phyloP scores from a whole-genome alignment of 2,888 invertebrate genomes.

The Diarsia mendica region DNA sequence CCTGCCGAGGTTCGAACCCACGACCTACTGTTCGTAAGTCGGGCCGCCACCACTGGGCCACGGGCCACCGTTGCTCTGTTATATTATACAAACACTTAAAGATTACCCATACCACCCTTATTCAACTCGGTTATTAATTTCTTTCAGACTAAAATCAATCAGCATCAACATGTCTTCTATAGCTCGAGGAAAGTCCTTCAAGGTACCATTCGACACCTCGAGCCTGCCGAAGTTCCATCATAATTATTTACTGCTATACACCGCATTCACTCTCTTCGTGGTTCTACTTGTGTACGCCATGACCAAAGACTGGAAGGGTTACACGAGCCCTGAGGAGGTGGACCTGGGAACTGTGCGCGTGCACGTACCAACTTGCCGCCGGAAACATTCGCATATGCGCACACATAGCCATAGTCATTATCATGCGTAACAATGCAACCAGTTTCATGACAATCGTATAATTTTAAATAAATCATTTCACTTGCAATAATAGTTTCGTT shows the following conservation, averaged over 20 bases:
- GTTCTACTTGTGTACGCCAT: slow-evolving; percentile 71
- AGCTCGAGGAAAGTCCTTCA: slow-evolving; percentile 38
- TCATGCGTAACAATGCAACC: slow-evolving; percentile 1
- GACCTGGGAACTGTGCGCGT: slow-evolving; percentile 79
- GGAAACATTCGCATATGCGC: slow-evolving; percentile 54
- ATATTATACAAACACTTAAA: not conserved
- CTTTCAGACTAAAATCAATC: slow-evolving; percentile 28
- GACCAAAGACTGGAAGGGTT: slow-evolving; percentile 79
- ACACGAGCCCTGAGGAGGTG: slow-evolving; percentile 80
- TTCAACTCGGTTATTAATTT: not conserved
- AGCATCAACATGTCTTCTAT: slow-evolving; percentile 41
- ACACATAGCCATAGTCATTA: slow-evolving; percentile 25
- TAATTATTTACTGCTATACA: slow-evolving; percentile 69
- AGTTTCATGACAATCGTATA: slow-evolving; percentile 3
- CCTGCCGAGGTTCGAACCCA: too few relatives aligned
- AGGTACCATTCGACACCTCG: slow-evolving; percentile 39
- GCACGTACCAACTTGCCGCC: slow-evolving; percentile 66
- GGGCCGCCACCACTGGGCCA: too few relatives aligned
- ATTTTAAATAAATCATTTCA: slow-evolving; percentile 33
- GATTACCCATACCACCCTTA: not conserved
- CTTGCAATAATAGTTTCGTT: slow-evolving; percentile 17
- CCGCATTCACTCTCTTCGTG: slow-evolving; percentile 70
- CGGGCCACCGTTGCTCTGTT: too few relatives aligned
- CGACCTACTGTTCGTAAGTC: too few relatives aligned
- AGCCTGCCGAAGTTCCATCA: slow-evolving; percentile 39